These are phyloP conservation scores for Paramormyrops hopkinsi DNA, from an alignment of 2,797 vertebrate genomes.

Conservation along the genomic window DNA sequence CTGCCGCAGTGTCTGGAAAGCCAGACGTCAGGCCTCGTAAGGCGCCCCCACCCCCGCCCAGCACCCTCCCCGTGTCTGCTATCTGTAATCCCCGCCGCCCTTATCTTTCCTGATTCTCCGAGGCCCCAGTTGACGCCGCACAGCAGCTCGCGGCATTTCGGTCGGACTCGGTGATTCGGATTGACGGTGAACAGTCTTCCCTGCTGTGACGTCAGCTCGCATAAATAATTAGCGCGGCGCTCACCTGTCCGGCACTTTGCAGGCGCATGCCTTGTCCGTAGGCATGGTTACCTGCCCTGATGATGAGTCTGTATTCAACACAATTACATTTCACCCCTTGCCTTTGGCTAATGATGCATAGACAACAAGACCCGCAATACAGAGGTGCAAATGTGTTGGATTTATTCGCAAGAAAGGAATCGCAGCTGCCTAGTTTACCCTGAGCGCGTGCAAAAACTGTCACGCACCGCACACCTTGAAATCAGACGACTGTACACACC, in stretches of 20 bases:
- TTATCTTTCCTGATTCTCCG: conserved; percentile 30
- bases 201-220: not conserved
- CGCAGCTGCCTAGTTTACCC: not conserved
- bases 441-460: not conserved
- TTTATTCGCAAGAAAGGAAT: not conserved
- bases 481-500: not conserved
- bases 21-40: conserved; percentile 52
- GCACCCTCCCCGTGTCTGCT: conserved; percentile 25
- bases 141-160: conserved; percentile 40
- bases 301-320: not conserved
- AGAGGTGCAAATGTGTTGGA: not conserved
- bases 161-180: not conserved
- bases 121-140: conserved; percentile 40
- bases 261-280: not conserved
- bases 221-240: conserved; percentile 44
- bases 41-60: conserved; percentile 24
- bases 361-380: not conserved
- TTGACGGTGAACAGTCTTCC: not conserved
- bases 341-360: not conserved
- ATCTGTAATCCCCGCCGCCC: conserved; percentile 46
- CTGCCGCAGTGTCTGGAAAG: conserved; percentile 66
- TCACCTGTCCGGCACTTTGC: not conserved
- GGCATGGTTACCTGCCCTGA: not conserved
- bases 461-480: not conserved
- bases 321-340: conserved; percentile 12